Conservation (phyloP, 30 jellyfish, hydroid and myxozoan genomes). For the Turritopsis dohrnii region DNA sequence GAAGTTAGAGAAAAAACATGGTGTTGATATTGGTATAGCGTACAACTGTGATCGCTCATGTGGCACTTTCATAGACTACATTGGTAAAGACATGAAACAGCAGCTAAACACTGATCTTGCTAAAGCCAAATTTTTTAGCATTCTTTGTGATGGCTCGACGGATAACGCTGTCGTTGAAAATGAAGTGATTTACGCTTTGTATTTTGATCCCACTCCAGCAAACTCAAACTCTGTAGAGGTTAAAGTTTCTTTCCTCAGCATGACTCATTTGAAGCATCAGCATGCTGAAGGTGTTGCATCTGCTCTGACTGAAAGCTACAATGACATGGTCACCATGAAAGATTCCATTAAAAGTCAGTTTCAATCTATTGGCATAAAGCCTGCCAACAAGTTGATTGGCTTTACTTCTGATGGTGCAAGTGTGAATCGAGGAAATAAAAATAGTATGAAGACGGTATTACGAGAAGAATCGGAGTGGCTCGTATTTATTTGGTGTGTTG, state of each 20-base stretch:
- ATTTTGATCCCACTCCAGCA: conserved; percentile 28
- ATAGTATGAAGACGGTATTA: conserved; percentile 13
- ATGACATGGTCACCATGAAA: conserved; percentile 11
- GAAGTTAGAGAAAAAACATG: too few species aligned
- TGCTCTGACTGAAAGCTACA: conserved; percentile 30
- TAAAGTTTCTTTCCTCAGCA: conserved; percentile 19
- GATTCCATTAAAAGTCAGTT: conserved; percentile 5
- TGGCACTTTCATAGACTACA: too few species aligned
- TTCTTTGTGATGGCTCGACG: too few species aligned
- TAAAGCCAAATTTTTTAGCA: too few species aligned
- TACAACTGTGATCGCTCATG: too few species aligned
- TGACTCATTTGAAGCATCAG: conserved; percentile 3
- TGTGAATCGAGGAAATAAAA: too few species aligned
- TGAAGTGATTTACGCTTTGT: neutral
- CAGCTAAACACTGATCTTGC: too few species aligned
- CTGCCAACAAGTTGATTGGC: conserved; percentile 13
- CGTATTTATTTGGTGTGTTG: too few species aligned
- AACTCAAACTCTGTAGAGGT: conserved; percentile 5
- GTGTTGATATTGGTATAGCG: too few species aligned
- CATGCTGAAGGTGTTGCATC: conserved; percentile 18
- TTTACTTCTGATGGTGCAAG: conserved; percentile 33
- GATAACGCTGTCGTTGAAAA: too few species aligned
- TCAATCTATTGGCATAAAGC: neutral
- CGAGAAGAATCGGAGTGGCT: too few species aligned
- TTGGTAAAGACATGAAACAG: too few species aligned